Base-by-base conservation (phyloP, 2,113 vertebrate species). In the Irena cyanogastra region DNA sequence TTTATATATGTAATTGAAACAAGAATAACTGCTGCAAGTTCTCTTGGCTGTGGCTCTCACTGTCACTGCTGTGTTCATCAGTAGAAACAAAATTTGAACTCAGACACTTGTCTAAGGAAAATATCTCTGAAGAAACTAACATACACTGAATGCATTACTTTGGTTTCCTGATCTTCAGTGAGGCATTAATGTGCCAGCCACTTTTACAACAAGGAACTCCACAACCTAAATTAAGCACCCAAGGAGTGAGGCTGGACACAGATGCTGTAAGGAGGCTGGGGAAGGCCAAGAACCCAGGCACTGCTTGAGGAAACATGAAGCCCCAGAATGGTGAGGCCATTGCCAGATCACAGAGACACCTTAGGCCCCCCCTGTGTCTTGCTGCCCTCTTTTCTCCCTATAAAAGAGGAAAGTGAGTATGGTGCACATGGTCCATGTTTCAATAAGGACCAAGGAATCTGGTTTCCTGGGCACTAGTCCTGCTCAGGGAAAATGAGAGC, bases 321-420 rank as follows among this genome's bases (percentile, higher is more conserved):
- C 50, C 6, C 45, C 14, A 6, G n/a, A 44, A 28, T 2, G 1
- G 9, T 13, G 26, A 74, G 31, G 26, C 16, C n/a, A 83, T 0
- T 44, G 37, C 17, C 45, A 39, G 39, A 37, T 60, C 1, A 0
- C 47, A 69, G 71, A 57, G 16, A 75, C 9, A 19, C 16, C 15
- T 49, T 11, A 20, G 21, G 22, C 9, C 31, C 18, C 28, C 11
- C 13, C 19, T 52, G 11, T 75, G 18, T 42, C 37, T 37, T 4
- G 2, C 18, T 79, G 33, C 18, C 57, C 31, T 44, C 7, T 60
- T 72, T 91, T 83, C 11, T 65, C 10, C 11, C 18, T 3, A 6
- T 35, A 7, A 57, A 80, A 83, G 9, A 61, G 9, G 31, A 61
- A 76, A 84, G n/a, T 13, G 3, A 39, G 4, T 17, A 3, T 13